A percentile compares a stretch with the other conserved stretches of the same genome.
These are phyloP conservation scores for Thamnophis elegans DNA, from an alignment of 2,797 vertebrate species.

Conservation along the genomic window DNA sequence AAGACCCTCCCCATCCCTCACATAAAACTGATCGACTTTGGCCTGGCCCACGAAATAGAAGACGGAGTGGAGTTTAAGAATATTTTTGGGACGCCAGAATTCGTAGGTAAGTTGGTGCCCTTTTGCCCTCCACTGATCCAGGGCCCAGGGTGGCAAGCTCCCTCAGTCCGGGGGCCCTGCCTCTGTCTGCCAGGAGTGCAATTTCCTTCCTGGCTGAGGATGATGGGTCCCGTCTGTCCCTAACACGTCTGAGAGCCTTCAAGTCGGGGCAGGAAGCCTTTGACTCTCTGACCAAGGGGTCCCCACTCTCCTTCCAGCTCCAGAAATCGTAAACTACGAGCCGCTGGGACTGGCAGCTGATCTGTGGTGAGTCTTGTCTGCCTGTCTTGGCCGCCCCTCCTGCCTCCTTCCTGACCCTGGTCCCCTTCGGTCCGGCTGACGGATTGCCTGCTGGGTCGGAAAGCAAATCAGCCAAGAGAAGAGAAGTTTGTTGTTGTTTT, in stretches of 20 bases:
- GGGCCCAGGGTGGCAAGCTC: background rate
- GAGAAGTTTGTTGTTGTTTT: background rate
- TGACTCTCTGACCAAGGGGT: conserved; percentile 47
- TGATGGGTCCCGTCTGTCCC: background rate
- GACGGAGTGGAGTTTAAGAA: conserved; percentile 95
- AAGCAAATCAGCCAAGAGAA: background rate
- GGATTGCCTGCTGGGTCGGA: background rate
- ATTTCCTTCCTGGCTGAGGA: background rate
- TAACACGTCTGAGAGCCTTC: background rate
- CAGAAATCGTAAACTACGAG: conserved; percentile 98
- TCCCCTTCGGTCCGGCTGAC: background rate
- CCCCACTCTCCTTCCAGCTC: conserved; percentile 84
- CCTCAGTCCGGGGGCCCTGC: background rate
- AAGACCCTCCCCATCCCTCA: conserved; percentile 83
- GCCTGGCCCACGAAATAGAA: conserved; percentile 92
- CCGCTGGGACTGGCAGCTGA: conserved; percentile 91
- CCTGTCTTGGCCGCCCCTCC: background rate
- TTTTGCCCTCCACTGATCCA: background rate
- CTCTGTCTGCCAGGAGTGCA: background rate
- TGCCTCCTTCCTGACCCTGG: background rate
- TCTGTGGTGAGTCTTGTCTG: conserved; percentile 86
- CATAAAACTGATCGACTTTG: conserved; percentile 97
- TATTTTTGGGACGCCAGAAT: conserved; percentile 97
- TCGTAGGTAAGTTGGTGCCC: conserved; percentile 82
- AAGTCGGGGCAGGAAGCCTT: background rate